Evolutionary conservation across 2,888 invertebrate genomes (phyloP), one percentile per base, ranked within the genome.

Genomic region (Erpobdella octoculata): DNA sequence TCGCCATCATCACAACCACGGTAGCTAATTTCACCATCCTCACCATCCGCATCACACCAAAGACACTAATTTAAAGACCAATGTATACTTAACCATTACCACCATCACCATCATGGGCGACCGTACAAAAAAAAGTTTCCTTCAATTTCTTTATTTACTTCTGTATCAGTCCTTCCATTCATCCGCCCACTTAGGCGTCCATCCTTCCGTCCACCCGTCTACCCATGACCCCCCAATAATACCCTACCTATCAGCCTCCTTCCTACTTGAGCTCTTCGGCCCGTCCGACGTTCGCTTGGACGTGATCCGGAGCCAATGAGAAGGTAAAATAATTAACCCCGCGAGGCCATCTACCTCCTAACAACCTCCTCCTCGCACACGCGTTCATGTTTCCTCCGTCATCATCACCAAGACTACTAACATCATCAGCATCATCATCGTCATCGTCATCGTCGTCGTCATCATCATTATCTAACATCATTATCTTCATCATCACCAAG

Each of bases 1-100:
- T 65, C 36, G 35, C 35, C 65, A 65, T 65, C 65, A 65, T 65
- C 65, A 65, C 35, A 31, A 65, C 35, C 65, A 33, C 35, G 21
- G 9, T 4, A 25, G 1, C 28, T 2, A 59, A 3, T 46, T 46
- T 3, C 18, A 46, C 46, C 46, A 46, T 5, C 46, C 21, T 21
- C 18, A 46, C 18, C 21, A n/a, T n/a, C 9, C 18, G 41, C 9
- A 25, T 21, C 9, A 1, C 1, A 1, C 1, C 21, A 9, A 53
- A 25, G 21, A 21, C 53, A 1, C n/a, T 9, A 6, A 9, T 15
- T 53, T 6, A 2, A 25, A 25, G 6, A 25, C 48, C 48, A 48
- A 9, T 25, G 12, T 48, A n/a, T n/a, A n/a, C n/a, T n/a, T n/a
- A n/a, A n/a, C n/a, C n/a, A n/a, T n/a, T n/a, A n/a, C n/a, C n/a